Percentiles rank a stretch among this genome's conserved stretches.
phyloP scores from a whole-genome alignment of 2,888 invertebrate species.

The Acanthosepion lycidas region DNA sequence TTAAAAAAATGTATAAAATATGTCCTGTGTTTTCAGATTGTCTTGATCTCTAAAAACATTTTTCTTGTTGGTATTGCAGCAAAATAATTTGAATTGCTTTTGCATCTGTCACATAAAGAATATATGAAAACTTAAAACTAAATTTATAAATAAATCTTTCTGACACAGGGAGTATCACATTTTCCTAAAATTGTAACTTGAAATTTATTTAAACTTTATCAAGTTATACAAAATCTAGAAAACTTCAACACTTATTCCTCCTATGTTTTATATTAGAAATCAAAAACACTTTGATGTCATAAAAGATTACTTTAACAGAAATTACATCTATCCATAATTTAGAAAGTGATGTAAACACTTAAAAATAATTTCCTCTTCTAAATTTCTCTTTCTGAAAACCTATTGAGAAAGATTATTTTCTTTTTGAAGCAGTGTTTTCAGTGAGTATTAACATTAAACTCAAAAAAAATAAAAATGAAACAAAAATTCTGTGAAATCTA shows the following conservation, averaged over 20 bases:
- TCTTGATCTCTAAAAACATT: no score
- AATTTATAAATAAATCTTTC: no score
- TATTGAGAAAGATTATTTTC: background rate
- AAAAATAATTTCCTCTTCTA: no score
- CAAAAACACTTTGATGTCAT: background rate
- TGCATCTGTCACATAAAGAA: no score
- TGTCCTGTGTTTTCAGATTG: no score
- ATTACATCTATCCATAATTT: background rate
- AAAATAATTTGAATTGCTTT: no score
- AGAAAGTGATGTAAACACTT: no score
- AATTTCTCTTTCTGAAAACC: background rate
- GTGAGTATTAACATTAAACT: background rate
- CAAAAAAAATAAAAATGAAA: background rate
- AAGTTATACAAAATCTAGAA: background rate
- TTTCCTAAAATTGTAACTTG: background rate
- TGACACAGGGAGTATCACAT: no score
- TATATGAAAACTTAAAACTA: no score
- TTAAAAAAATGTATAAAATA: background rate
- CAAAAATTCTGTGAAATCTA: background rate
- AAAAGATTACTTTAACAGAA: background rate
- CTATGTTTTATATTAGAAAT: background rate
- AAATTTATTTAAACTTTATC: no score
- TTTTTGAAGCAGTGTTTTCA: background rate
- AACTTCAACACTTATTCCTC: background rate
- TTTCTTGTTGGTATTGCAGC: no score